Conservation (phyloP, 2,113 vertebrate species). For the Paraplagusia blochii region DNA sequence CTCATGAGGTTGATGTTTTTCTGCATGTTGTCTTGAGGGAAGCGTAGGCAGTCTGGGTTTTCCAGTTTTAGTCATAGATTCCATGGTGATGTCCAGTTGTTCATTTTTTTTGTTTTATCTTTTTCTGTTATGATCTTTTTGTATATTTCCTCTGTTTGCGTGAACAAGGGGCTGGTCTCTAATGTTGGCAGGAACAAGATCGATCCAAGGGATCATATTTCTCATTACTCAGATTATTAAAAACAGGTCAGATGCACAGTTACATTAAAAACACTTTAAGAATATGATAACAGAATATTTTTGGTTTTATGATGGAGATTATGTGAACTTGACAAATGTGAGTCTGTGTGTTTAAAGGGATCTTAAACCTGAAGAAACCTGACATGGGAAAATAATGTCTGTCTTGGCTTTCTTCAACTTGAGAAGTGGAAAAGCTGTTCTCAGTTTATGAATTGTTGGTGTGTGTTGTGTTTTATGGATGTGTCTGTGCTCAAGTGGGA, state of each 20-base stretch:
- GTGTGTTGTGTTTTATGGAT: slow-evolving; percentile 34
- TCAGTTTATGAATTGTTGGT: slow-evolving; percentile 41
- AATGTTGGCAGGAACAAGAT: slow-evolving; percentile 47
- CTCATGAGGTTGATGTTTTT: slow-evolving; percentile 30
- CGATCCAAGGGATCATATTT: slow-evolving; percentile 38
- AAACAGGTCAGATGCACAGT: slow-evolving; percentile 25
- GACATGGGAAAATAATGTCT: slow-evolving; percentile 58
- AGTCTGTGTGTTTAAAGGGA: slow-evolving; percentile 56
- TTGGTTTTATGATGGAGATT: slow-evolving; percentile 45
- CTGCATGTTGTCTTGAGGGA: slow-evolving; percentile 11
- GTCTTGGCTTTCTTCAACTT: slow-evolving; percentile 62
- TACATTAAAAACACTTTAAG: slow-evolving; percentile 51
- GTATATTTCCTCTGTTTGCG: slow-evolving; percentile 35
- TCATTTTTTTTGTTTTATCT: slow-evolving; percentile 34
- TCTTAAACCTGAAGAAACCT: slow-evolving; percentile 57
- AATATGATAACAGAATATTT: slow-evolving; percentile 24
- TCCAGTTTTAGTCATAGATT: slow-evolving; percentile 1
- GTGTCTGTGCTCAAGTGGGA: slow-evolving; percentile 32
- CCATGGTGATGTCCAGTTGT: slow-evolving; percentile 41
- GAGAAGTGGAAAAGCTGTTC: slow-evolving; percentile 61
- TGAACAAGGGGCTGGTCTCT: slow-evolving; percentile 70
- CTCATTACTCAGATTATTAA: slow-evolving; percentile 35
- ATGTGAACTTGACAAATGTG: slow-evolving; percentile 51
- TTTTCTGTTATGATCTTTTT: slow-evolving; percentile 24
- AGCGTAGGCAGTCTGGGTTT: neutral